phyloP scores from a whole-genome alignment of 2,888 invertebrate species.

The Sesamia inferens region DNA sequence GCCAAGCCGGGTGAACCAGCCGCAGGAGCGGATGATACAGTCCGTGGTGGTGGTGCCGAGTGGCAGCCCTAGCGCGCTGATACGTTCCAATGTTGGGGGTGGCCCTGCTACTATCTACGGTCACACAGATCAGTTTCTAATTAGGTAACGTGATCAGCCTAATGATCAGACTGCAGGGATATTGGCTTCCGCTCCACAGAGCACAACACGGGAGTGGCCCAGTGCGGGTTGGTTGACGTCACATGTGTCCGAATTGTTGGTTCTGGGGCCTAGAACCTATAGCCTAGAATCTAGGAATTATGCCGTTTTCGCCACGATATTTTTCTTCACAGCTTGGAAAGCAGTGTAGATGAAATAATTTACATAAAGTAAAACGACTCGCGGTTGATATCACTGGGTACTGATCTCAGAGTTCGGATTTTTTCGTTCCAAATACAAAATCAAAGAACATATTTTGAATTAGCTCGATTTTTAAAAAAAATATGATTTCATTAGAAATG shows the following conservation, averaged over 20 bases:
- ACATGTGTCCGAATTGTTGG: no score
- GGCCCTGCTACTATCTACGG: conserved; percentile 81
- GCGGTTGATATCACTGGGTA: no score
- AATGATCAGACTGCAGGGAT: no score
- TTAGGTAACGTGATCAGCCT: neutral
- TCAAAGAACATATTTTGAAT: neutral
- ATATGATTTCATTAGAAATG: neutral
- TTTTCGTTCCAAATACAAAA: neutral
- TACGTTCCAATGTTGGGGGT: conserved; percentile 80
- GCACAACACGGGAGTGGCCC: no score
- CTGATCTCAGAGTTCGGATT: neutral
- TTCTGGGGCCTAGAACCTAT: no score
- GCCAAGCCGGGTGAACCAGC: conserved; percentile 77
- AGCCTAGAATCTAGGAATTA: no score
- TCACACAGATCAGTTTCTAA: neutral
- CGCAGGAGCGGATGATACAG: conserved; percentile 77
- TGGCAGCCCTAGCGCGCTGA: conserved; percentile 84
- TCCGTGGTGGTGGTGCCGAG: conserved; percentile 81
- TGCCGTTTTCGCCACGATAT: no score
- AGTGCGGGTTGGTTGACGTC: no score
- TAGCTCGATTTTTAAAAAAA: neutral
- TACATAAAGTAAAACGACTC: no score
- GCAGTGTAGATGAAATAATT: no score
- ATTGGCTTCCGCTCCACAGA: no score
- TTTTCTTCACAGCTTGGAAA: no score